Evolutionary conservation across 1,140 invertebrate species (phyloP).

Genomic region (Cepaea nemoralis): DNA sequence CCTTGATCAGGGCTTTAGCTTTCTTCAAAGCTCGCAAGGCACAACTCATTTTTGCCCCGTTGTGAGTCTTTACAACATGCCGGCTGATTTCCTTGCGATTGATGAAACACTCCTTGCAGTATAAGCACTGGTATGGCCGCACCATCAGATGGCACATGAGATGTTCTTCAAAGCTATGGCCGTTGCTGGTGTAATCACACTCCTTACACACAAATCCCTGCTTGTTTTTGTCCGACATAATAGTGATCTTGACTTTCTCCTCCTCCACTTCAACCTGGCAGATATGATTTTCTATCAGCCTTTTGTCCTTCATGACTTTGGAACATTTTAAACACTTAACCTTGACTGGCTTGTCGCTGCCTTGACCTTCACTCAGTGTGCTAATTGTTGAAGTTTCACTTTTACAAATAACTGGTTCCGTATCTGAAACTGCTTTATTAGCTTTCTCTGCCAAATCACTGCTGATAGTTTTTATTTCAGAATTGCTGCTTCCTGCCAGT

Average conservation of each 20-base stretch:
- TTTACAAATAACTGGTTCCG: not conserved
- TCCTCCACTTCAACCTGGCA: constrained; percentile 38
- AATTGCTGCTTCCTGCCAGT: not conserved
- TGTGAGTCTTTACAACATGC: constrained; percentile 43
- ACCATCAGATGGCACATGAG: constrained; percentile 53
- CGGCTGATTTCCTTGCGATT: constrained; percentile 48
- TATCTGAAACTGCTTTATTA: not conserved
- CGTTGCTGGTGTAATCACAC: constrained; percentile 44
- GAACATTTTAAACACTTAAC: constrained; percentile 29
- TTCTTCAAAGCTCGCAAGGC: constrained; percentile 45
- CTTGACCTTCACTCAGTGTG: not conserved
- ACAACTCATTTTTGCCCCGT: constrained; percentile 52
- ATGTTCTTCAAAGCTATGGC: constrained; percentile 49
- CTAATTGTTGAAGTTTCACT: not conserved
- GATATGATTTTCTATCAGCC: constrained; percentile 39
- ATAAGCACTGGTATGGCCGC: constrained; percentile 50
- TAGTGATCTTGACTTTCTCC: constrained; percentile 41
- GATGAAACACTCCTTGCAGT: constrained; percentile 50
- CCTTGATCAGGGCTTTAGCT: constrained; percentile 47
- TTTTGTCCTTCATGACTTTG: constrained; percentile 31
- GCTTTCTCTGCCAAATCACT: not conserved
- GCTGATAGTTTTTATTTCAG: not conserved
- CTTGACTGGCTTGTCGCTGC: not conserved
- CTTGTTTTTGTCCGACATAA: constrained; percentile 29
- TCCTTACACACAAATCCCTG: constrained; percentile 42